Base-by-base conservation (phyloP, 2,888 invertebrate species). In the Thumatha senex region DNA sequence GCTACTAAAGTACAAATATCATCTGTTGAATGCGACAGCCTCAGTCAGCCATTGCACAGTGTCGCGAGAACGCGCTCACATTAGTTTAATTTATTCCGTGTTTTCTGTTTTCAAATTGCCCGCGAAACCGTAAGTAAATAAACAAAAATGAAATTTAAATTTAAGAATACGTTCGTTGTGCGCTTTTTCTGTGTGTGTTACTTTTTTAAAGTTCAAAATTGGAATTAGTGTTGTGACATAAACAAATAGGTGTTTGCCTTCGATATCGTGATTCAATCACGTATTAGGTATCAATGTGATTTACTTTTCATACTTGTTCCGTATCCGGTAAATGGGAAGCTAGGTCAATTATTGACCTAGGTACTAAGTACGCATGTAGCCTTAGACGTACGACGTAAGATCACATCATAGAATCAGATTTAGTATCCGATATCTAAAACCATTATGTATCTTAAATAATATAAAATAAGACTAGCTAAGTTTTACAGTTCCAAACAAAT, bases 11-110 rank as follows among this genome's bases (percentile, higher is more conserved):
- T 83, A 86, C 84, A 86, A 84, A 86, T 84, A 78, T 80, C 87
- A 89, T 87, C 86, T 87, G 89, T 87, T 87, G 86, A 74, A 72
- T 72, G 63, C 48, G 46, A 54, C 18, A 24, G 57, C 61, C 47
- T 77, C 89, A 89, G 89, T 89, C 89, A 89, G 89, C 89, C 88
- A 85, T 77, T 68, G 67, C 70, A 58, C 48, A 63, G 67, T 62
- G 69, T 56, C 75, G 78, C 66, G 80, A 30, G 14, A 62, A 69
- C 78, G 79, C 82, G 85, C 82, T 48, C 67, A 74, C 69, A 68
- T 61, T 58, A 61, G 51, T 55, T 63, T 63, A 67, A 63, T 80
- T 78, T 76, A 74, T 78, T 76, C 72, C 63, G 64, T 64, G 75
- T 77, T 74, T 75, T 71, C 57, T 68, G 70, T 74, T 72, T 64